These are phyloP conservation scores for Vespertilio murinus DNA, from an alignment of 2,797 vertebrate genomes.

Conservation along the genomic window DNA sequence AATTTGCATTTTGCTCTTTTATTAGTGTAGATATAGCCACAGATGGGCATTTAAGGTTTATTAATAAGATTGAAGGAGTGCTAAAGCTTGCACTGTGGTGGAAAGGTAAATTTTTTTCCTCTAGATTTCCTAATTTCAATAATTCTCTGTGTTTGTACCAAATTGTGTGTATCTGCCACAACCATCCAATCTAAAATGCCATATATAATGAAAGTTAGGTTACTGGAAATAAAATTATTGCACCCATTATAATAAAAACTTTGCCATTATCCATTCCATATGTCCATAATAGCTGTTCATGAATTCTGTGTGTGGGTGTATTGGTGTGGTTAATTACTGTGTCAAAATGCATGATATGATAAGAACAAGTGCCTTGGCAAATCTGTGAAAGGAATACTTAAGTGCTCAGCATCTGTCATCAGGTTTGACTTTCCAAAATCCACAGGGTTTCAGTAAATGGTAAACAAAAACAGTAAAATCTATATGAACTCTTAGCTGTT, in stretches of 20 bases:
- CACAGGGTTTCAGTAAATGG: conserved; percentile 38
- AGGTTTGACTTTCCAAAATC: conserved; percentile 63
- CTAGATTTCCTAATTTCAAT: not conserved
- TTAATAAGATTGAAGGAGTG: not conserved
- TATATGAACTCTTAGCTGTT: not conserved
- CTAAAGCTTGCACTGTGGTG: not conserved
- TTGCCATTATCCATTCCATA: conserved; percentile 38
- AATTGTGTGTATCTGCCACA: not conserved
- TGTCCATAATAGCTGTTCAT: conserved; percentile 39
- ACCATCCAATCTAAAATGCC: not conserved
- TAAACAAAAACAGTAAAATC: conserved; percentile 22
- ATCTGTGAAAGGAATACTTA: conserved; percentile 67
- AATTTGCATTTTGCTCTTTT: no score
- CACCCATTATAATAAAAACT: not conserved
- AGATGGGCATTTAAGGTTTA: not conserved
- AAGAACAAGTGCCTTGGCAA: conserved; percentile 54
- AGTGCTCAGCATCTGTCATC: conserved; percentile 61
- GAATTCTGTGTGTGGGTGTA: conserved; percentile 41
- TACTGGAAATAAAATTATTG: conserved; percentile 37
- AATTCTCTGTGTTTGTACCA: not conserved
- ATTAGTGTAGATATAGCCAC: no score
- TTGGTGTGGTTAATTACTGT: conserved; percentile 52
- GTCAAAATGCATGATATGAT: conserved; percentile 58
- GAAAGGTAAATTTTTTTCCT: not conserved
- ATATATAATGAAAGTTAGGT: not conserved